These are phyloP conservation scores for Zoroaster sp. DNA, from an alignment of 53 echinoderm and acorn worm genomes.

Conservation along the genomic window DNA sequence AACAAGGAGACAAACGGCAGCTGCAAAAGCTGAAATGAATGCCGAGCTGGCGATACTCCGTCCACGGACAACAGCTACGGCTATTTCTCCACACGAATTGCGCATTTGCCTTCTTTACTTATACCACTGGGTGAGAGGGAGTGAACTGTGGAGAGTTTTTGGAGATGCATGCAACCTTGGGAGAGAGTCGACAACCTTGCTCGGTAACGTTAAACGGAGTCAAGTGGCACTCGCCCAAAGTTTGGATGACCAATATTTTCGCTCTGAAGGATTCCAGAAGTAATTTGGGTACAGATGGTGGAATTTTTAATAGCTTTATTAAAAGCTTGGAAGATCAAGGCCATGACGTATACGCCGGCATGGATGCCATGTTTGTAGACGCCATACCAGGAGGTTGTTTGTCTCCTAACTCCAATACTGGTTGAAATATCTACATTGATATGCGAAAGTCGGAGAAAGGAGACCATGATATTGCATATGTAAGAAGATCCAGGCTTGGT, in stretches of 20 bases:
- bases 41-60: too few relatives aligned
- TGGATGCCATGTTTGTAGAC: constrained; percentile 32
- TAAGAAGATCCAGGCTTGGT: too few relatives aligned
- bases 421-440: neutral
- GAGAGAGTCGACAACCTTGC: too few relatives aligned
- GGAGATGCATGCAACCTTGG: too few relatives aligned
- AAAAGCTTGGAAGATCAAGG: neutral
- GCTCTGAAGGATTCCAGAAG: constrained; percentile 15
- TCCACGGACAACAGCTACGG: too few relatives aligned
- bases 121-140: too few relatives aligned
- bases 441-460: too few relatives aligned
- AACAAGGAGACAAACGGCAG: neutral
- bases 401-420: neutral
- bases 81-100: too few relatives aligned
- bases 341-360: neutral
- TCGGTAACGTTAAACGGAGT: constrained; percentile 11
- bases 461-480: too few relatives aligned
- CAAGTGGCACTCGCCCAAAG: constrained; percentile 38
- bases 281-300: constrained; percentile 24
- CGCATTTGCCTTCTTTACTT: too few relatives aligned
- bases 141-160: too few relatives aligned
- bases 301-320: neutral
- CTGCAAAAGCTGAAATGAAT: too few relatives aligned
- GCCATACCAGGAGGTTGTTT: neutral
- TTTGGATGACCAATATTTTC: constrained; percentile 37